Conservation (phyloP, 2,113 vertebrate genomes). For the Sardina pilchardus region DNA sequence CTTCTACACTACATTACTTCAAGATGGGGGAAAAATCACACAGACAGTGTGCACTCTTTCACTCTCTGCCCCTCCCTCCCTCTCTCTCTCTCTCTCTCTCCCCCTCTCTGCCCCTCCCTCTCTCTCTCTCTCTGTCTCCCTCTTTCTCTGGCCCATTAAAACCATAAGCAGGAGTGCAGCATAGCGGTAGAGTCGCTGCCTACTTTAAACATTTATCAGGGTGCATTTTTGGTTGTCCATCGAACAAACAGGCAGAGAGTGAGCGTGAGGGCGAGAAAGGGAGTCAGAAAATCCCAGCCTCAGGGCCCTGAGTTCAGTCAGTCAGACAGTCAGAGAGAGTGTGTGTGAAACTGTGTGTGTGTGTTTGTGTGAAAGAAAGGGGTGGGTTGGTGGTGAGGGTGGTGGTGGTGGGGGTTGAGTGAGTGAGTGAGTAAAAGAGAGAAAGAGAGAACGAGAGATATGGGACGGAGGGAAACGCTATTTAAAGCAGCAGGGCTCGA, state of each 20-base stretch:
- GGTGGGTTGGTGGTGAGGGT: not conserved
- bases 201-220: slow-evolving; percentile 9
- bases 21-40: slow-evolving; percentile 23
- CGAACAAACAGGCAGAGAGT: slow-evolving; percentile 44
- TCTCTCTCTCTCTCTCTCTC: not conserved
- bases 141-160: not conserved
- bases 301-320: not conserved
- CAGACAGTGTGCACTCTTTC: not conserved
- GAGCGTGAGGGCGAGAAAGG: not conserved
- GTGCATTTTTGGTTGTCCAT: not conserved
- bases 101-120: not conserved
- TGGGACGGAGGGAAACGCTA: slow-evolving; percentile 53
- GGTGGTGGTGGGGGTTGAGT: not conserved
- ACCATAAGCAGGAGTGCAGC: not conserved
- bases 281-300: not conserved
- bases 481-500: slow-evolving; percentile 70
- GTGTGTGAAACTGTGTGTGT: not conserved
- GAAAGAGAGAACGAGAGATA: not conserved
- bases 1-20: slow-evolving; percentile 26
- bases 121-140: not conserved
- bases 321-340: not conserved
- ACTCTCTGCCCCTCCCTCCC: not conserved
- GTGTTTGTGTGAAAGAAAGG: not conserved
- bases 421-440: not conserved
- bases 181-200: not conserved